These are phyloP conservation scores for Hyperoplus lanceolatus DNA, from an alignment of 2,797 vertebrate genomes.

Conservation along the genomic window DNA sequence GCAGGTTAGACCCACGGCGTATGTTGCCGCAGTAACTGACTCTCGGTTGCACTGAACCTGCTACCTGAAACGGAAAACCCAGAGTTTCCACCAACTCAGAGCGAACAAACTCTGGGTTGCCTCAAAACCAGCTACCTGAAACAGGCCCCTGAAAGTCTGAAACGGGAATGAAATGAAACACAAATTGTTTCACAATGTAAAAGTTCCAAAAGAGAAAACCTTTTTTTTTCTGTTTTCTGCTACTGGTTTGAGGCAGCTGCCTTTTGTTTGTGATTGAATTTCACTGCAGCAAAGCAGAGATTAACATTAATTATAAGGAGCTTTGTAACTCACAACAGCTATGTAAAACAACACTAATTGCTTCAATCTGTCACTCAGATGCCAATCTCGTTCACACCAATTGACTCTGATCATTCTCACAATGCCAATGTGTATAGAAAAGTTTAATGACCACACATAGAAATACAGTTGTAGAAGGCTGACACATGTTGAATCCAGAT, in stretches of 20 bases:
- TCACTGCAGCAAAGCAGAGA: background rate
- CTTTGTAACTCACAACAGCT: background rate
- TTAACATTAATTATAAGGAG: slow-evolving; percentile 7
- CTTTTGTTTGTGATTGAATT: slow-evolving; percentile 2
- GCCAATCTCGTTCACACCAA: background rate
- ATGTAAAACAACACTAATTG: background rate
- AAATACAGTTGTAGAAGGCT: background rate
- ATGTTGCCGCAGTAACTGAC: too few relatives aligned
- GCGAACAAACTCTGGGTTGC: too few relatives aligned
- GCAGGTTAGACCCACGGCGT: too few relatives aligned
- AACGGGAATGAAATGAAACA: slow-evolving; percentile 12
- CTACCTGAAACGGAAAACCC: too few relatives aligned
- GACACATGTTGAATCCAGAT: background rate
- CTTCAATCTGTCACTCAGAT: background rate
- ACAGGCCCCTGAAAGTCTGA: background rate
- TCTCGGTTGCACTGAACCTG: too few relatives aligned
- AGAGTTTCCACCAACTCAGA: too few relatives aligned
- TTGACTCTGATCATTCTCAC: background rate
- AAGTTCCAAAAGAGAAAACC: background rate
- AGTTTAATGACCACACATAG: background rate
- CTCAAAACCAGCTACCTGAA: too few relatives aligned
- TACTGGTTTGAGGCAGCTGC: background rate
- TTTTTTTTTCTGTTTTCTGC: background rate
- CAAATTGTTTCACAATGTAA: background rate
- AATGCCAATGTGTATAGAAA: background rate